Evolutionary conservation across 2,888 invertebrate species (phyloP).

Genomic region (Homarus gammarus): DNA sequence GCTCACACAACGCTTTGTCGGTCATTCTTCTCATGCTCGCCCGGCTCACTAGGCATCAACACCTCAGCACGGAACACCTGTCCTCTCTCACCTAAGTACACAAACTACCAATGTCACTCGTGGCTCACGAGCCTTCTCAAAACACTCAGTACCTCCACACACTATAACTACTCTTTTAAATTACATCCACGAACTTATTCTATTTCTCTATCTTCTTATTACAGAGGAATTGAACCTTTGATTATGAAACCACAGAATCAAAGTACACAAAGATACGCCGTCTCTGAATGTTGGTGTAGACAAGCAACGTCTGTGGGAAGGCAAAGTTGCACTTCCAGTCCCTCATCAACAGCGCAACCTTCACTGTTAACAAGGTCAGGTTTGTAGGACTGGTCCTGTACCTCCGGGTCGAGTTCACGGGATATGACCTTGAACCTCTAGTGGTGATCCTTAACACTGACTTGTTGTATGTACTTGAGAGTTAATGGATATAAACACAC

Average conservation of each 20-base stretch:
- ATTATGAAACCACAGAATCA: slow-evolving; percentile 11
- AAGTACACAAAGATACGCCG: slow-evolving; percentile 2
- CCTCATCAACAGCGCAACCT: slow-evolving; percentile 28
- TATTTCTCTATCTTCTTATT: slow-evolving; percentile 7
- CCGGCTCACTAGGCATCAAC: slow-evolving; percentile 25
- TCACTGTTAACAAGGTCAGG: slow-evolving; percentile 50
- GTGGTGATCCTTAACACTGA: background rate
- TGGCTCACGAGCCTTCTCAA: slow-evolving; percentile 8
- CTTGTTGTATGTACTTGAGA: background rate
- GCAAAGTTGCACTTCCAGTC: slow-evolving; percentile 16
- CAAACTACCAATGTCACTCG: slow-evolving; percentile 12
- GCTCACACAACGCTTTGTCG: slow-evolving; percentile 64
- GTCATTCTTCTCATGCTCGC: slow-evolving; percentile 54
- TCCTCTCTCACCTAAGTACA: background rate
- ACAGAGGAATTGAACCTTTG: slow-evolving; percentile 22
- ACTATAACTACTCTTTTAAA: slow-evolving; percentile 1
- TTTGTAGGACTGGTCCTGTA: slow-evolving; percentile 14
- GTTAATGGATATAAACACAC: background rate
- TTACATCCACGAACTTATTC: slow-evolving; percentile 13
- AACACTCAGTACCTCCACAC: slow-evolving; percentile 39
- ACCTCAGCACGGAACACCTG: slow-evolving; percentile 7
- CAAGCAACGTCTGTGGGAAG: background rate
- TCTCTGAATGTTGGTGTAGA: slow-evolving; percentile 1
- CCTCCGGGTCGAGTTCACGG: slow-evolving; percentile 30
- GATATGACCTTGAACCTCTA: slow-evolving; percentile 37